A percentile compares a stretch with the other conserved stretches of the same genome.
Evolutionary conservation across 2,113 vertebrate genomes (phyloP).

Genomic region (Myiagra hebetior): DNA sequence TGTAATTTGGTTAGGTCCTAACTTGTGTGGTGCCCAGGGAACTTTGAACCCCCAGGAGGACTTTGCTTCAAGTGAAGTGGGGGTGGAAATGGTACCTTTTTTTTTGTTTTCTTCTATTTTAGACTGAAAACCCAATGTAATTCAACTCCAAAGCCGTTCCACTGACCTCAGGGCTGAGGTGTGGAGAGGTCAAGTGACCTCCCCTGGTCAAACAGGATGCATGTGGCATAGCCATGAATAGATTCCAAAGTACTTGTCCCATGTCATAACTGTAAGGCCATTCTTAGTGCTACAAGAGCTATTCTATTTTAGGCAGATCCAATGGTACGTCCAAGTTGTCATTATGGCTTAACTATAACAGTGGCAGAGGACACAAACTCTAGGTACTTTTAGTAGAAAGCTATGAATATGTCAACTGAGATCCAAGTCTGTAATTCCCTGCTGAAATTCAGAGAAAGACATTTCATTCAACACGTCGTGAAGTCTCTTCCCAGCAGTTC

Average conservation of each 20-base stretch:
- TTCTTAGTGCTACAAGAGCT: background rate
- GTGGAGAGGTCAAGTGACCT: background rate
- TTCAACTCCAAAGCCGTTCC: background rate
- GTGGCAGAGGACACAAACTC: background rate
- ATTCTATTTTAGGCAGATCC: background rate
- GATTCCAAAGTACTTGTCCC: background rate
- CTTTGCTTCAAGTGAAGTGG: background rate
- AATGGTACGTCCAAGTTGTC: background rate
- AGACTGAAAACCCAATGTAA: background rate
- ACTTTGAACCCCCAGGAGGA: background rate
- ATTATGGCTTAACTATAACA: background rate
- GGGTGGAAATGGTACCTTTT: background rate
- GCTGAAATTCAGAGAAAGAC: background rate
- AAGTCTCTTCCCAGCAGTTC: background rate
- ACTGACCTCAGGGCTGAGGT: background rate
- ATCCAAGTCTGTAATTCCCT: background rate
- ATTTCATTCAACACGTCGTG: background rate
- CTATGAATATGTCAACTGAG: background rate
- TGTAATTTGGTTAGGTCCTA: background rate
- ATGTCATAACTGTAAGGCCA: background rate
- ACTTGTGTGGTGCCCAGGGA: background rate
- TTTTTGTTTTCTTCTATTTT: slow-evolving; percentile 42
- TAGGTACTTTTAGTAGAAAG: background rate
- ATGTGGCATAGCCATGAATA: background rate
- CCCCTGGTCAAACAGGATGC: background rate